Evolutionary conservation across 2,113 vertebrate genomes (phyloP).

Genomic region (Paraplagusia blochii): DNA sequence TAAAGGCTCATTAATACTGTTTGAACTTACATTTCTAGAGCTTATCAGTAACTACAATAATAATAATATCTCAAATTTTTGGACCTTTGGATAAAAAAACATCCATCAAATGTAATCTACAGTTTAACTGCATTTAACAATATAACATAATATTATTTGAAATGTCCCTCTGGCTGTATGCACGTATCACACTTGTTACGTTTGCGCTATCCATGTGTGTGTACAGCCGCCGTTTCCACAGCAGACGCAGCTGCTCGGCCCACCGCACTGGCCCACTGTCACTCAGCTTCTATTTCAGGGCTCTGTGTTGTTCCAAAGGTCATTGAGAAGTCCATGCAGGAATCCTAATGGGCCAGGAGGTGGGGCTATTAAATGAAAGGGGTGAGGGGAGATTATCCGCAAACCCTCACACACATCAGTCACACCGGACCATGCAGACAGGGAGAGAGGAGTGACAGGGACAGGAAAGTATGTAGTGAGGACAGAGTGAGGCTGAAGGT

Average conservation of each 20-base stretch:
- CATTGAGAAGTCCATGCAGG: slow-evolving; percentile 65
- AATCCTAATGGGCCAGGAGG: slow-evolving; percentile 54
- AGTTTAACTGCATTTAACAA: too few species aligned
- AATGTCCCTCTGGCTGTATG: background rate
- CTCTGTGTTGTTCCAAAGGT: slow-evolving; percentile 74
- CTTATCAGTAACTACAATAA: too few species aligned
- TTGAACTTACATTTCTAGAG: too few species aligned
- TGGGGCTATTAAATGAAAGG: slow-evolving; percentile 50
- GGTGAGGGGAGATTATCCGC: slow-evolving; percentile 39
- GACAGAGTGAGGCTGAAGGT: slow-evolving; percentile 7
- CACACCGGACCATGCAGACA: slow-evolving; percentile 16
- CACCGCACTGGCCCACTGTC: slow-evolving; percentile 54
- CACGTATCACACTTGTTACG: background rate
- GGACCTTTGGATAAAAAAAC: too few species aligned
- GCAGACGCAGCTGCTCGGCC: slow-evolving; percentile 74
- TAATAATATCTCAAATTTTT: too few species aligned
- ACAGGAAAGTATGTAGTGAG: slow-evolving; percentile 4
- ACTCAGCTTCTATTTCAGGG: slow-evolving; percentile 74
- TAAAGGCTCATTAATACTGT: too few species aligned
- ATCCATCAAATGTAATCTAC: too few species aligned
- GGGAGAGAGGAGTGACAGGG: slow-evolving; percentile 17
- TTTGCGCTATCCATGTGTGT: slow-evolving; percentile 7
- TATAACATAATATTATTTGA: too few species aligned
- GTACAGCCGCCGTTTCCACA: slow-evolving; percentile 65
- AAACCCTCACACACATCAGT: slow-evolving; percentile 35